These are phyloP conservation scores for Megatriorchis doriae DNA, from an alignment of 2,113 vertebrate species.

Conservation along the genomic window DNA sequence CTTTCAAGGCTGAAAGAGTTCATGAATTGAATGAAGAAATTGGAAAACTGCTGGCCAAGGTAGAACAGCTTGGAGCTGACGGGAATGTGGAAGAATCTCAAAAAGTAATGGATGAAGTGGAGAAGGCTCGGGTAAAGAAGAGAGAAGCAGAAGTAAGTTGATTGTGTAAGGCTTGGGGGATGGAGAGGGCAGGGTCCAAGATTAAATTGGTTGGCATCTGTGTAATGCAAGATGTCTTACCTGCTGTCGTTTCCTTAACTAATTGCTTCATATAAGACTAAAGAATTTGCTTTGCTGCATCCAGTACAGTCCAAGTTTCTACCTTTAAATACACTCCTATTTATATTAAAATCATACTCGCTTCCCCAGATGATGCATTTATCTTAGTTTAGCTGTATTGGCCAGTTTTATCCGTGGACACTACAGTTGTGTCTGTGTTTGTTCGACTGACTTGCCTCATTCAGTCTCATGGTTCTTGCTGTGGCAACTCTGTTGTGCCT, in stretches of 20 bases:
- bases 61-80: conserved; percentile 94
- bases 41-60: conserved; percentile 93
- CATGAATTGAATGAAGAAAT: conserved; percentile 99
- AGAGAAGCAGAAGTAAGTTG: conserved; percentile 93
- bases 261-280: background rate
- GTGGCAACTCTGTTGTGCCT: background rate
- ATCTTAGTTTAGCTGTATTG: background rate
- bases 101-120: conserved; percentile 95
- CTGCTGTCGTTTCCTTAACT: background rate
- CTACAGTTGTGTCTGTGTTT: background rate
- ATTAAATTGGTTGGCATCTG: background rate
- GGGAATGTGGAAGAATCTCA: conserved; percentile 98
- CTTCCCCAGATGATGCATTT: background rate
- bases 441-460: background rate
- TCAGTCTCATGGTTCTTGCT: background rate
- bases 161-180: background rate
- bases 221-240: background rate
- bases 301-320: background rate
- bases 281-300: background rate
- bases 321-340: background rate
- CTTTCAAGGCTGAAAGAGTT: conserved; percentile 90
- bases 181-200: background rate
- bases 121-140: conserved; percentile 91
- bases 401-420: background rate
- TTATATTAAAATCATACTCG: background rate